Evolutionary conservation across 2,113 vertebrate species (phyloP).

Genomic region (Tachycineta bicolor): DNA sequence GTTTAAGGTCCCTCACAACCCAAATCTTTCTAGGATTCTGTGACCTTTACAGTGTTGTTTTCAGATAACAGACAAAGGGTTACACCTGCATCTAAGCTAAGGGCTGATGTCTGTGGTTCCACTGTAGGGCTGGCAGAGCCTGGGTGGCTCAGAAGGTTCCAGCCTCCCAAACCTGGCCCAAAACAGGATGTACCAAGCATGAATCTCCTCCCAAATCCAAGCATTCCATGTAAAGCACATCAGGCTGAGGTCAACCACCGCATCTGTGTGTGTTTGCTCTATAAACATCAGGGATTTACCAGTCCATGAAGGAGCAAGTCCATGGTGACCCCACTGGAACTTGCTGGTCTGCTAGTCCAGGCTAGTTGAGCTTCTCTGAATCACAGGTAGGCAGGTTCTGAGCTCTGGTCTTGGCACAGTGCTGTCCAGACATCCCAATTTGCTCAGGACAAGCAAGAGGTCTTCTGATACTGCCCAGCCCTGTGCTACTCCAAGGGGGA

Average conservation of each 20-base stretch:
- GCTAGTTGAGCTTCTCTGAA: not conserved
- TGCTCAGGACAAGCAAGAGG: not conserved
- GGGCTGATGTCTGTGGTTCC: not conserved
- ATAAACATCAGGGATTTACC: not conserved
- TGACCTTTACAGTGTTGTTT: not conserved
- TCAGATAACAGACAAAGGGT: not conserved
- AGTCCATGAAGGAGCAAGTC: not conserved
- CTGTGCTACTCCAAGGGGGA: not conserved
- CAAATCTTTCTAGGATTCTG: not conserved
- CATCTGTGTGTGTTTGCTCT: not conserved
- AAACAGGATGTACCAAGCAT: not conserved
- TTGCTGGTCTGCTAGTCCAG: not conserved
- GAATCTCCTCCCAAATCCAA: not conserved
- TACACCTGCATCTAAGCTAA: not conserved
- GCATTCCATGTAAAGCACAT: not conserved
- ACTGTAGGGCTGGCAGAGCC: not conserved
- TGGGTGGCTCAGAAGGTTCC: not conserved
- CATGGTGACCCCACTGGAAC: not conserved
- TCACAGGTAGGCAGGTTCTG: not conserved
- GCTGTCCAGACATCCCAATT: not conserved
- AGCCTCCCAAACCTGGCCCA: not conserved
- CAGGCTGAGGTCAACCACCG: not conserved
- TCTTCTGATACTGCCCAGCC: not conserved
- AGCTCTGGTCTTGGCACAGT: not conserved
- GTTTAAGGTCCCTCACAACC: not conserved